These are phyloP conservation scores for Passer montanus DNA, from an alignment of 2,113 vertebrate genomes.

Conservation along the genomic window DNA sequence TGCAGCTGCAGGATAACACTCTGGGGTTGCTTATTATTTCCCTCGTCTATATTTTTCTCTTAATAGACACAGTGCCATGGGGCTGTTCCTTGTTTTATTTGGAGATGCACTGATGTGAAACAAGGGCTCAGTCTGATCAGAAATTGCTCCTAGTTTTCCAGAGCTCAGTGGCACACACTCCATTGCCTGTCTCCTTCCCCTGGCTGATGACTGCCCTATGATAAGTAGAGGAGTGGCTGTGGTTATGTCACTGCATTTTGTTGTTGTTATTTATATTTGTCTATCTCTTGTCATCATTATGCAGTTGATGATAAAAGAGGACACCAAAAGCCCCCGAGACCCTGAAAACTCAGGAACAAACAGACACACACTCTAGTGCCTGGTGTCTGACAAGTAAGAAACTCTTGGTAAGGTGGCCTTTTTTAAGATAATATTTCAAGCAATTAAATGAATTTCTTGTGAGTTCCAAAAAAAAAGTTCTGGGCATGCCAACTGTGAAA, in stretches of 20 bases:
- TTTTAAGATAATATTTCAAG: background rate
- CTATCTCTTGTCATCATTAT: background rate
- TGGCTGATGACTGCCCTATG: background rate
- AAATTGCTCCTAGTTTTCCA: constrained; percentile 47
- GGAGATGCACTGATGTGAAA: constrained; percentile 27
- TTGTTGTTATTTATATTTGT: background rate
- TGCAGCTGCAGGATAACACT: background rate
- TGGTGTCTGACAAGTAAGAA: background rate
- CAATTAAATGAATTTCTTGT: background rate
- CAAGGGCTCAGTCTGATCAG: background rate
- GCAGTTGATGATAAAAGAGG: background rate
- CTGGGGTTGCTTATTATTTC: background rate
- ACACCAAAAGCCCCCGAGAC: background rate
- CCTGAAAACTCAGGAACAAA: background rate
- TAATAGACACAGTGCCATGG: constrained; percentile 14
- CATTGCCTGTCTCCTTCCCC: background rate
- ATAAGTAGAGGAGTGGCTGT: background rate
- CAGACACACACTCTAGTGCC: background rate
- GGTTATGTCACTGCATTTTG: background rate
- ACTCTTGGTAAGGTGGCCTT: background rate
- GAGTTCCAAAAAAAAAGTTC: background rate
- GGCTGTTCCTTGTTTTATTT: constrained; percentile 17
- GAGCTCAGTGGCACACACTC: background rate
- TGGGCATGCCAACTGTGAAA: background rate
- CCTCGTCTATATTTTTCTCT: background rate